These are phyloP conservation scores for Apotomis betuletana DNA, from an alignment of 2,888 invertebrate genomes.

Conservation along the genomic window DNA sequence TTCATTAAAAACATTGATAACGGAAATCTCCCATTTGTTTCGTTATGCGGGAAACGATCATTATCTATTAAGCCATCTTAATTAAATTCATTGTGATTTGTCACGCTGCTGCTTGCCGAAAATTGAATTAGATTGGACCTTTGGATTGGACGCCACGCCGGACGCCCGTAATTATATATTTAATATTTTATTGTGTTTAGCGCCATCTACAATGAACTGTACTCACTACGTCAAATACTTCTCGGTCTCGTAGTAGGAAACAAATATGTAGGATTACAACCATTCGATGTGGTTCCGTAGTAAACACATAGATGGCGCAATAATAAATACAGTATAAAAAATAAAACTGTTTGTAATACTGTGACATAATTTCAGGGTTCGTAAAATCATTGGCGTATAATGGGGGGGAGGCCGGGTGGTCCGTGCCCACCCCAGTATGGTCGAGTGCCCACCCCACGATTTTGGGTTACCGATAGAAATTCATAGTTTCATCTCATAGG, in stretches of 20 bases:
- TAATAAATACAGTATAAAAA: not conserved
- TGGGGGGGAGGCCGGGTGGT: too few relatives aligned
- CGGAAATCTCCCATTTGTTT: constrained; percentile 41
- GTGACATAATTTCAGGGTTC: too few relatives aligned
- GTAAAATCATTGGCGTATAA: too few relatives aligned
- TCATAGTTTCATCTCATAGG: too few relatives aligned
- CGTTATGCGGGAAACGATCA: constrained; percentile 54
- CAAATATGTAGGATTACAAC: too few relatives aligned
- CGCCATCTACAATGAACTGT: constrained; percentile 12
- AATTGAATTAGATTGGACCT: constrained; percentile 28
- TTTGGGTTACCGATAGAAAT: too few relatives aligned
- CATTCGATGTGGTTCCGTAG: not conserved
- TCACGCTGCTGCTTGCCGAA: constrained; percentile 45
- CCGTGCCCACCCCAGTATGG: too few relatives aligned
- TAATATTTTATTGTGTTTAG: not conserved
- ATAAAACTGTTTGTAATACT: not conserved
- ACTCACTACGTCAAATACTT: not conserved
- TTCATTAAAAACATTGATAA: not conserved
- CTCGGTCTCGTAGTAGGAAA: not conserved
- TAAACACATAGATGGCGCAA: constrained; percentile 10
- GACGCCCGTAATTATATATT: not conserved
- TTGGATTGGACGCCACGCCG: too few relatives aligned
- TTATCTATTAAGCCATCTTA: constrained; percentile 44
- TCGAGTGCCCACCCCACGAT: too few relatives aligned
- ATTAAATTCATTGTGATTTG: constrained; percentile 54